phyloP scores from a whole-genome alignment of 2,113 vertebrate genomes.

The Gasterosteus aculeatus region DNA sequence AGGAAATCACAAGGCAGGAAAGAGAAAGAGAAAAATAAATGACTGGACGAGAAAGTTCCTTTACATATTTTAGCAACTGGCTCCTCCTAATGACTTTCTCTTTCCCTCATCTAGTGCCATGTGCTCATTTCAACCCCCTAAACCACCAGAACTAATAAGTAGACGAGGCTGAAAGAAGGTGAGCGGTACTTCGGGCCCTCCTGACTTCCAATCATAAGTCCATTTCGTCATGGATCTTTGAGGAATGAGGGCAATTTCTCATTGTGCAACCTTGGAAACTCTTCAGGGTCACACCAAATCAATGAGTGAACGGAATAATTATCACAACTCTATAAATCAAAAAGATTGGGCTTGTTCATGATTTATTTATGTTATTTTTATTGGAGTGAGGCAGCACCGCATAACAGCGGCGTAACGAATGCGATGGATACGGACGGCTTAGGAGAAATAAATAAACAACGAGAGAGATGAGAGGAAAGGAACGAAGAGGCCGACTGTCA shows the following conservation, averaged over 20 bases:
- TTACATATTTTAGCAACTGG: slow-evolving; percentile 17
- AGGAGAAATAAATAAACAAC: slow-evolving; percentile 27
- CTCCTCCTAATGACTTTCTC: slow-evolving; percentile 58
- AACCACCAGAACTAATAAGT: slow-evolving; percentile 68
- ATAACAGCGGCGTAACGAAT: slow-evolving; percentile 68
- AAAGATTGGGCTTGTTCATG: slow-evolving; percentile 41
- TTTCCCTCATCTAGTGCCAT: slow-evolving; percentile 48
- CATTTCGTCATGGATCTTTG: slow-evolving; percentile 71
- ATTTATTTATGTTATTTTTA: slow-evolving; percentile 73
- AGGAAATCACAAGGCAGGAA: not conserved
- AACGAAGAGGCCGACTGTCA: slow-evolving; percentile 48
- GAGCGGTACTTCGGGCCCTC: slow-evolving; percentile 56
- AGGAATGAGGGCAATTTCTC: slow-evolving; percentile 53
- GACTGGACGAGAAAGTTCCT: slow-evolving; percentile 17
- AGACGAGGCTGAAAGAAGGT: slow-evolving; percentile 50
- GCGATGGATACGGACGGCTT: slow-evolving; percentile 61
- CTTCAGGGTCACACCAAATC: slow-evolving; percentile 67
- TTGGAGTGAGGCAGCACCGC: slow-evolving; percentile 54
- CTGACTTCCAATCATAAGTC: slow-evolving; percentile 75
- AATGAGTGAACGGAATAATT: slow-evolving; percentile 68
- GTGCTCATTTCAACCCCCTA: slow-evolving; percentile 56
- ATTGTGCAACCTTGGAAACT: slow-evolving; percentile 63
- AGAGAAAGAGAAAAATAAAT: not conserved
- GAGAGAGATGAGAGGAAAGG: slow-evolving; percentile 47
- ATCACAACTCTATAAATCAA: slow-evolving; percentile 59